These are phyloP conservation scores for Tylochromis polylepis DNA, from an alignment of 2,113 vertebrate species.

Conservation along the genomic window DNA sequence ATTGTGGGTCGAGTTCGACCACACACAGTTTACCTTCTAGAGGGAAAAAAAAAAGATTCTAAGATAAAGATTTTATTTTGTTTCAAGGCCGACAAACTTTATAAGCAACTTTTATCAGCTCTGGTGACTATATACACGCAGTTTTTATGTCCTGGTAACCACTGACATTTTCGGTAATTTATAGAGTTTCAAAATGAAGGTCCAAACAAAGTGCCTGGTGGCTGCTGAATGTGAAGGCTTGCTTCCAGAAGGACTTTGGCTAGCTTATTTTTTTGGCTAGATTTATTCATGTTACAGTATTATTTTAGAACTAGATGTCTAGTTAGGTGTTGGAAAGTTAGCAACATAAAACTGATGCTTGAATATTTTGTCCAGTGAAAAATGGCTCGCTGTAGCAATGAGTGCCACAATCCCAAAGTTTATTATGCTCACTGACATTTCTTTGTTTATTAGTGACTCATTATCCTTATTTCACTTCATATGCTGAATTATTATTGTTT, in stretches of 20 bases:
- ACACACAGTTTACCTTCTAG: not conserved
- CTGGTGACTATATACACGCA: not conserved
- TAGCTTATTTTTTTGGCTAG: not conserved
- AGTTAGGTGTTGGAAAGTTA: not conserved
- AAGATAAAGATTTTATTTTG: not conserved
- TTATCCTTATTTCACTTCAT: not conserved
- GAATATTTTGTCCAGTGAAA: not conserved
- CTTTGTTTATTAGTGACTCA: not conserved
- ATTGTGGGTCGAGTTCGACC: not conserved
- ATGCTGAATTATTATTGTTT: not conserved
- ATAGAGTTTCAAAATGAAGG: not conserved
- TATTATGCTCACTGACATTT: not conserved
- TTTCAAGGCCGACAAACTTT: not conserved
- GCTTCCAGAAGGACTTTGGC: not conserved
- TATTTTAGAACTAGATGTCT: not conserved
- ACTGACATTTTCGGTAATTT: not conserved
- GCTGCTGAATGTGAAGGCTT: not conserved
- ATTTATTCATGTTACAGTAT: not conserved
- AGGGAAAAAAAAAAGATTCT: fast-evolving
- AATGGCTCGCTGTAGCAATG: not conserved
- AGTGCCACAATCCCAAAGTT: not conserved
- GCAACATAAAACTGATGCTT: not conserved
- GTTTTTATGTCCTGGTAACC: not conserved
- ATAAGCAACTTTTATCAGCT: not conserved
- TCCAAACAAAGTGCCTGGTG: not conserved